Evolutionary conservation across 2,113 vertebrate genomes (phyloP), one percentile per base, ranked within the genome.

Genomic region (Aythya baeri): DNA sequence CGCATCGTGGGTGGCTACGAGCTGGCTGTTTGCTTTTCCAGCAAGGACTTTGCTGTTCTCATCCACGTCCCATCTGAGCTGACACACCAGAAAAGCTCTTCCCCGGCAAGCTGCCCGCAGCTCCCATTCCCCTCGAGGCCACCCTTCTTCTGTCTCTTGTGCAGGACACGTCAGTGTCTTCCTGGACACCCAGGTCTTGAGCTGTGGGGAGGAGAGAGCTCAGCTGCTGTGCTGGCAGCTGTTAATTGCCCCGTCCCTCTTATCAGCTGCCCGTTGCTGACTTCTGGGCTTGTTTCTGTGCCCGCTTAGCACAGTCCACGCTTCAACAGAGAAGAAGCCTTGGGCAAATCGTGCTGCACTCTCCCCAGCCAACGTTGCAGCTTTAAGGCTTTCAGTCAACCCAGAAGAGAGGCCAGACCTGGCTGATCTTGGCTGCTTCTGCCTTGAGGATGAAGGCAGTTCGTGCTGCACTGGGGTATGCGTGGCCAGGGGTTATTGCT

Each of bases 21-120:
- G 58, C 22, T 86, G 89, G 58, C 78, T 94, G 75, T 80, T 93
- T 94, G 68, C 65, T 91, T 87, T 95, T 77, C 72, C 63, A 94
- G 36, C n/a, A 63, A 74, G 59, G 65, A 55, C 68, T 96, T 85
- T 74, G 50, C 81, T 91, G 50, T 74, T 95, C 93, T 71, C n/a
- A 46, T 89, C 46, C 46, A 14, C 52, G 38, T 83, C 87, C 61
- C 88, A 67, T 3, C 17, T 34, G 79, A 77, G 38, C 83, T 86
- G 75, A 77, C 29, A 63, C 17, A 7, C 21, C 70, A 70, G 44
- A 0, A 0, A 78, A 49, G 32, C 43, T 43, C 75, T 92, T 82
- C 81, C 86, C 62, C 66, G 49, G 44, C 44, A 13, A 77, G 32
- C 50, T 83, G 63, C 87, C 57, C 0, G 0, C 41, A 85, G 75